phyloP scores from a whole-genome alignment of 2,797 vertebrate genomes.

The Furcifer pardalis region DNA sequence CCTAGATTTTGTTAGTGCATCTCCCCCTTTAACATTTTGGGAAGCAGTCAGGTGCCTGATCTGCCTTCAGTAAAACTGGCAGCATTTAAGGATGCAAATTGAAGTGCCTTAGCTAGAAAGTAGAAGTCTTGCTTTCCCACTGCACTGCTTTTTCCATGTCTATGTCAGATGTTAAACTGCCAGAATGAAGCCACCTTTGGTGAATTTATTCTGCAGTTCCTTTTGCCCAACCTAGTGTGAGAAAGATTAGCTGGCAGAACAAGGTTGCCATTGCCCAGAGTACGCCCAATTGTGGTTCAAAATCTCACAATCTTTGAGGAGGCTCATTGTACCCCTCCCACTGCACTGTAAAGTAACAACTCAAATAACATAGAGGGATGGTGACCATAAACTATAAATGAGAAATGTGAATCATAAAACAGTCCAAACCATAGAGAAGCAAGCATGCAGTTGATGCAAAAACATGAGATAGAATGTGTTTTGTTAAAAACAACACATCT shows the following conservation, averaged over 20 bases:
- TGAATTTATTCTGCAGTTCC: too few species aligned
- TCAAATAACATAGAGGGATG: neutral
- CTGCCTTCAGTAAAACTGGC: neutral
- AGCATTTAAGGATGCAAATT: neutral
- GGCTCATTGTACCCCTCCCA: too few species aligned
- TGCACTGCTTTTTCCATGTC: too few species aligned
- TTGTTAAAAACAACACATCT: neutral
- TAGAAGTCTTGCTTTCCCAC: neutral
- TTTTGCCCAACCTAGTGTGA: too few species aligned
- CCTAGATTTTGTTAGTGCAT: constrained; percentile 2
- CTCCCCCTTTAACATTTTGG: constrained; percentile 4
- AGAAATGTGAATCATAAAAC: neutral
- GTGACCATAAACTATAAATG: neutral
- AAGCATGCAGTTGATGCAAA: neutral
- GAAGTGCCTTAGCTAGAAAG: neutral
- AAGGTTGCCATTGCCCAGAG: too few species aligned
- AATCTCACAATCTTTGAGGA: too few species aligned
- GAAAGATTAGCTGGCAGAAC: too few species aligned
- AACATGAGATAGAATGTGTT: neutral
- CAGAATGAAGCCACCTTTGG: too few species aligned
- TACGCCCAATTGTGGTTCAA: too few species aligned
- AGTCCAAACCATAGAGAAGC: neutral
- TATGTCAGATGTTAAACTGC: too few species aligned
- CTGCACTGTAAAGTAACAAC: neutral
- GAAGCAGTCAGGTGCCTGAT: constrained; percentile 11